phyloP scores from a whole-genome alignment of 2,113 vertebrate genomes.

The Trinectes maculatus region DNA sequence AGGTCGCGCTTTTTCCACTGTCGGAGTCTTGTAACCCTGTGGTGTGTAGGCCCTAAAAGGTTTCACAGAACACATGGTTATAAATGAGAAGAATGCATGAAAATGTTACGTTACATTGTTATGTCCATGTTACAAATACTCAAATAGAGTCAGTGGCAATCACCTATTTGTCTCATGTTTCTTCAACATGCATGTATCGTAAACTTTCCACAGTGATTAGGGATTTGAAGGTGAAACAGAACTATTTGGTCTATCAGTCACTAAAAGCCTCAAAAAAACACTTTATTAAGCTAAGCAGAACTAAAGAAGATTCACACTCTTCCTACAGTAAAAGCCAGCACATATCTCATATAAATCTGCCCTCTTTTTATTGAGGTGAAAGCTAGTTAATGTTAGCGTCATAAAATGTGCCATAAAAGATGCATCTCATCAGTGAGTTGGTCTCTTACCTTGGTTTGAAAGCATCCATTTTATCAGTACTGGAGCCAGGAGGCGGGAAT shows the following conservation, averaged over 20 bases:
- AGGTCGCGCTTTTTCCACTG: slow-evolving; percentile 74
- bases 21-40: slow-evolving; percentile 85
- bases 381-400: slow-evolving; percentile 1
- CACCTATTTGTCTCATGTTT: no score
- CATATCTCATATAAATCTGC: background rate
- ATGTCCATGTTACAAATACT: no score
- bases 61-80: background rate
- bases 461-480: slow-evolving; percentile 72
- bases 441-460: slow-evolving; percentile 78
- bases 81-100: background rate
- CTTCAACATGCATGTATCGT: slow-evolving; percentile 14
- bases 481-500: slow-evolving; percentile 82
- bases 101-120: no score
- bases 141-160: no score
- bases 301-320: slow-evolving; percentile 5
- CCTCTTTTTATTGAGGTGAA: slow-evolving; percentile 1
- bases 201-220: background rate
- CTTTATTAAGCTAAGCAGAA: slow-evolving; percentile 7
- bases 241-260: background rate
- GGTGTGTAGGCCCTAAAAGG: slow-evolving; percentile 80
- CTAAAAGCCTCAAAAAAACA: background rate
- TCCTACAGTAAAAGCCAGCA: background rate
- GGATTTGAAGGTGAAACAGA: background rate
- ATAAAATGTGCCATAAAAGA: slow-evolving; percentile 25
- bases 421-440: slow-evolving; percentile 17